A percentile compares a stretch with the other conserved stretches of the same genome.
These are phyloP conservation scores for Acrobasis consociella DNA, from an alignment of 2,888 invertebrate genomes.

Conservation along the genomic window DNA sequence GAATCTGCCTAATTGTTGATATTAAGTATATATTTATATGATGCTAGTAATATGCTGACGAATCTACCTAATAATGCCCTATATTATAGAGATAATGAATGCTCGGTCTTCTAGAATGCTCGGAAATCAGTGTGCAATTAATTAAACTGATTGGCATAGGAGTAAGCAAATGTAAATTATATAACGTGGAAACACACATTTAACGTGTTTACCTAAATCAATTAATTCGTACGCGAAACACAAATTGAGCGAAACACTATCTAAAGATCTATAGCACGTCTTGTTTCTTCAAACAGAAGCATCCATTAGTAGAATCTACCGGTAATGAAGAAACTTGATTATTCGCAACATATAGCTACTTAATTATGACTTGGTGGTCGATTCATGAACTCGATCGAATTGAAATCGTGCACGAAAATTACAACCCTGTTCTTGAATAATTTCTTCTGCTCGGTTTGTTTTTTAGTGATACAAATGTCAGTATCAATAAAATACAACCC, in stretches of 20 bases:
- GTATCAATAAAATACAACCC: too few species aligned
- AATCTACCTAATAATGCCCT: neutral
- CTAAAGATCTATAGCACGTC: neutral
- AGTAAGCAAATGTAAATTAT: neutral
- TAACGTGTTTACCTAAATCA: neutral
- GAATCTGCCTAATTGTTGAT: too few species aligned
- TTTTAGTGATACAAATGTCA: too few species aligned
- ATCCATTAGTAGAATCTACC: conserved; percentile 15
- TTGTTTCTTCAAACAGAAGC: conserved; percentile 7
- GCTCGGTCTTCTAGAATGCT: neutral
- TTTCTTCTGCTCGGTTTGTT: too few species aligned
- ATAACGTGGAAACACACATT: neutral
- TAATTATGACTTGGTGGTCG: neutral
- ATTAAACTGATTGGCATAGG: neutral
- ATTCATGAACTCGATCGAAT: too few species aligned
- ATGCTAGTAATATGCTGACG: too few species aligned
- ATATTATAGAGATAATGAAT: too few species aligned
- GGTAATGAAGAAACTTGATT: conserved; percentile 18
- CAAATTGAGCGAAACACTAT: conserved; percentile 4
- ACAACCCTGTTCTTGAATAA: too few species aligned
- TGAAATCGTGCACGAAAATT: too few species aligned
- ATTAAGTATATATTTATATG: too few species aligned
- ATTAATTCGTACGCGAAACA: conserved; percentile 4
- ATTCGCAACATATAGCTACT: conserved; percentile 6
- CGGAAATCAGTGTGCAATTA: neutral